phyloP scores from a whole-genome alignment of 2,797 vertebrate species.

The Protosalanx chinensis region DNA sequence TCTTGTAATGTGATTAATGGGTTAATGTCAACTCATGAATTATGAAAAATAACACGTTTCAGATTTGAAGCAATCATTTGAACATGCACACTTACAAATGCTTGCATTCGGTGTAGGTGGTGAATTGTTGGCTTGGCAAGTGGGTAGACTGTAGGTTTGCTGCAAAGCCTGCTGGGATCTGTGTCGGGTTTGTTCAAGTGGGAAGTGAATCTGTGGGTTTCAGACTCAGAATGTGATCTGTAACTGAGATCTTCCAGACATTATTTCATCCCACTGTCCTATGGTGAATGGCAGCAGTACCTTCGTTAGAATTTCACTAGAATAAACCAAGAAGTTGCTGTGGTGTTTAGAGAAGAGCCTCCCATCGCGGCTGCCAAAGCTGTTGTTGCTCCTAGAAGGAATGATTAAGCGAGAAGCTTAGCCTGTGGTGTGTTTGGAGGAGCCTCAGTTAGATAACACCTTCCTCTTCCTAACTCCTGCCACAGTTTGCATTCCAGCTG shows the following conservation, averaged over 20 bases:
- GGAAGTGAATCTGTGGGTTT: background rate
- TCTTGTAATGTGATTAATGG: constrained; percentile 54
- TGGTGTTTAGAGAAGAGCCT: background rate
- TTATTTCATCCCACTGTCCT: background rate
- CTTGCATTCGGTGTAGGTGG: constrained; percentile 41
- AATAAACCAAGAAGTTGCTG: too few relatives aligned
- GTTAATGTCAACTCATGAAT: constrained; percentile 29
- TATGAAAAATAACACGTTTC: constrained; percentile 37
- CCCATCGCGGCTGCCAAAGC: background rate
- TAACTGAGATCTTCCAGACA: background rate
- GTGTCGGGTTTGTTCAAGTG: background rate
- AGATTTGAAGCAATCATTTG: constrained; percentile 46
- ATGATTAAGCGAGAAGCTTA: too few relatives aligned
- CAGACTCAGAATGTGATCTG: background rate
- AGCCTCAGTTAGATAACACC: background rate
- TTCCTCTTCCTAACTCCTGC: background rate
- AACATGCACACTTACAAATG: constrained; percentile 42
- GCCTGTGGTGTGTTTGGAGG: background rate
- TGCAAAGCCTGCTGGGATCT: background rate
- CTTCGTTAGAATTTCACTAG: constrained; percentile 13
- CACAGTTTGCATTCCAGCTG: background rate
- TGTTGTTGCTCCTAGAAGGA: background rate
- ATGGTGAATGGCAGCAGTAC: background rate
- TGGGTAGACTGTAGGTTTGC: background rate
- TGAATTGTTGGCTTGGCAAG: constrained; percentile 35